Evolutionary conservation across 2,113 vertebrate genomes (phyloP).

Genomic region (Peucedramus taeniatus): DNA sequence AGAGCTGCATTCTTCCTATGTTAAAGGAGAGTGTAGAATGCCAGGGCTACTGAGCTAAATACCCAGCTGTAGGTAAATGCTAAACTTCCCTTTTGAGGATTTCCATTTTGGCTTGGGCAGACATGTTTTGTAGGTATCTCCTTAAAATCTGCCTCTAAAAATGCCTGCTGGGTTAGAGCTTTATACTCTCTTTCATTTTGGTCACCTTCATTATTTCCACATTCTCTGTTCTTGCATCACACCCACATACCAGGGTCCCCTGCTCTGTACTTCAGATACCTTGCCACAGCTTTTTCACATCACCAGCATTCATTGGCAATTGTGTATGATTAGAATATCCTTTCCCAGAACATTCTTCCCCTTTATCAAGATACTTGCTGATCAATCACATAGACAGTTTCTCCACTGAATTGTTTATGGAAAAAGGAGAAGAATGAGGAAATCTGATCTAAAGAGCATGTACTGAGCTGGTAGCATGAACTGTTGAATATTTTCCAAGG

Average conservation of each 20-base stretch:
- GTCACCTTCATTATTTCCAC: not conserved
- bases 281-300: not conserved
- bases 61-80: not conserved
- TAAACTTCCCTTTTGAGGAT: not conserved
- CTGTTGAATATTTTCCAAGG: not conserved
- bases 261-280: not conserved
- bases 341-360: not conserved
- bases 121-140: not conserved
- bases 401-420: not conserved
- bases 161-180: not conserved
- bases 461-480: not conserved
- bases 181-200: not conserved
- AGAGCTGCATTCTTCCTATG: not conserved
- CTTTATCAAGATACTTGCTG: not conserved
- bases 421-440: not conserved
- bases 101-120: not conserved
- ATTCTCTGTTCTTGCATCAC: not conserved
- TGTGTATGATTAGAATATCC: not conserved
- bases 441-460: not conserved
- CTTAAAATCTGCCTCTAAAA: not conserved
- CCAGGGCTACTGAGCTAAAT: not conserved
- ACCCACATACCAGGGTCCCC: rapidly evolving
- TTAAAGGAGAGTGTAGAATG: not conserved
- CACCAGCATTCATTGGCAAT: not conserved
- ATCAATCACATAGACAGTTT: not conserved